Percentiles rank a stretch among this genome's conserved stretches.
phyloP scores from a whole-genome alignment of 2,797 vertebrate genomes.

The Tarsius wallacei region DNA sequence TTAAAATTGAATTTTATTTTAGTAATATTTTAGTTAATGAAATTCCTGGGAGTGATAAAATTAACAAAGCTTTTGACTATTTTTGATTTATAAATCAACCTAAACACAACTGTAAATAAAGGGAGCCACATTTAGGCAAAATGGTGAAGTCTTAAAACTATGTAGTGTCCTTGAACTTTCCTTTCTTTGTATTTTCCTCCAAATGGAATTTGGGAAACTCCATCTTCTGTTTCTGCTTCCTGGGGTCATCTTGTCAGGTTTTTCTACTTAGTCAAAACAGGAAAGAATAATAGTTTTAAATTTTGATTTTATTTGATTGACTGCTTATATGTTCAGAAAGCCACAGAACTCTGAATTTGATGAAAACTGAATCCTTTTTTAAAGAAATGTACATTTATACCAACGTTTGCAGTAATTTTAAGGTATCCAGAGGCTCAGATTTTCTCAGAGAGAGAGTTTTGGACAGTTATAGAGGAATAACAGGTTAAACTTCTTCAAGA shows the following conservation, averaged over 20 bases:
- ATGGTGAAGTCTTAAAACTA: background rate
- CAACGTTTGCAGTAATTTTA: constrained; percentile 19
- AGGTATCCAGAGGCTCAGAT: background rate
- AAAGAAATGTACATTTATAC: background rate
- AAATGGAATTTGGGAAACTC: background rate
- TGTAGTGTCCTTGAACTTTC: background rate
- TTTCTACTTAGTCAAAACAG: constrained; percentile 19
- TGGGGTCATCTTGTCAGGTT: background rate
- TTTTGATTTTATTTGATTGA: background rate
- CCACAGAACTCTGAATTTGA: background rate
- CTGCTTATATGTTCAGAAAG: background rate
- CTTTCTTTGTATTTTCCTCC: background rate
- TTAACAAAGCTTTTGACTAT: background rate
- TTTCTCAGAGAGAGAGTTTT: background rate
- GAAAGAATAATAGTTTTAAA: constrained; percentile 16
- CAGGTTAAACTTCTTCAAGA: background rate
- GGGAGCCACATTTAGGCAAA: background rate
- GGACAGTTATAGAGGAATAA: background rate
- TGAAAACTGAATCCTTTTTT: background rate
- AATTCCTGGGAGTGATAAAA: background rate
- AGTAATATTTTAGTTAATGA: background rate
- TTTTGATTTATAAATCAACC: background rate
- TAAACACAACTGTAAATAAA: background rate
- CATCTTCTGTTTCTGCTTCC: background rate
- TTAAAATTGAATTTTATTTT: background rate